Base-by-base conservation (phyloP, 1,140 invertebrate genomes). In the Lycorma delicatula region DNA sequence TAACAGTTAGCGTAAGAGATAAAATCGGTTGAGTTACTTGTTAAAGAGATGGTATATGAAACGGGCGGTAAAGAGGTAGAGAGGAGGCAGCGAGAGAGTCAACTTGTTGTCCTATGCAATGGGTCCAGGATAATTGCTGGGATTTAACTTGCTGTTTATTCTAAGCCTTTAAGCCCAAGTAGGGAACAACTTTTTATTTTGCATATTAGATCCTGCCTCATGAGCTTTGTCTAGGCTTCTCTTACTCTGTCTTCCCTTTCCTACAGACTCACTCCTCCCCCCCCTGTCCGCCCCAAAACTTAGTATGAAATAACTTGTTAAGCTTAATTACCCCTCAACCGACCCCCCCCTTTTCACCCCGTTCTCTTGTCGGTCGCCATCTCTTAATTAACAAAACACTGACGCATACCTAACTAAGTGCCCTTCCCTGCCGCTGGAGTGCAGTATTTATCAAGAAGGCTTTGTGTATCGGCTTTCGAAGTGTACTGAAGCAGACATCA, bases 231-330 rank as follows among this genome's bases (percentile, higher is more conserved):
- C 41, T 44, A 44, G 41, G 41, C 41, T 20, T 22, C 23, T 44
- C 41, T 22, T 3, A 44, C 18, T 20, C 41, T 22, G 9, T 22
- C 41, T 44, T 44, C 23, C 23, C 41, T 44, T 44, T 2, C 41
- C 41, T 20, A 20, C 41, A 44, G 38, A 20, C 13, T 44, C 38
- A 16, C n/a, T n/a, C n/a, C n/a, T n/a, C n/a, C 41, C 23, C 41
- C 18, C 41, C 41, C 41, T 41, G 36, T 22, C 28, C 16, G 25
- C 34, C 29, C 29, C 29, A 23, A 46, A 55, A 55, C 53, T 55
- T 55, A 22, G 53, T 55, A 55, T 41, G 53, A 55, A 55, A 55
- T 55, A 55, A 55, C 53, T 55, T 55, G 53, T 55, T 55, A 55
- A 55, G 53, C 53, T 44, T 55, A 55, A 55, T 55, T 55, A 55